Conservation (phyloP, 2,113 vertebrate genomes). For the Rhinopomastus cyanomelas region DNA sequence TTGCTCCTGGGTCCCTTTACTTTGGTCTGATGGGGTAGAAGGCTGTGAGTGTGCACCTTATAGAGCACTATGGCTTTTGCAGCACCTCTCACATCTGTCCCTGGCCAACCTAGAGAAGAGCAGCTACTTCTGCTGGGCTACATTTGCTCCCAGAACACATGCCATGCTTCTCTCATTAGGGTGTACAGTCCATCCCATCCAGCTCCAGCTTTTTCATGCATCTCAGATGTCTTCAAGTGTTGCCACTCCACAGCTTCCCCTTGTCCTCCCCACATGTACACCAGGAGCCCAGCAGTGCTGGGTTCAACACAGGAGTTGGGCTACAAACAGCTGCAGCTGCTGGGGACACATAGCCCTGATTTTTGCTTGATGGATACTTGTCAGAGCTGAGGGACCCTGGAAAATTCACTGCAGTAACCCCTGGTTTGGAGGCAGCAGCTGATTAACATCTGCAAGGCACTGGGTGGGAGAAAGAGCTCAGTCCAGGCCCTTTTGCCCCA, state of each 20-base stretch:
- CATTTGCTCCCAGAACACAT: background rate
- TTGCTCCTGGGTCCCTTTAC: background rate
- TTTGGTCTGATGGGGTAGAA: background rate
- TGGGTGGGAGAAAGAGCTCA: conserved; percentile 20
- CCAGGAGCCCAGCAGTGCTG: background rate
- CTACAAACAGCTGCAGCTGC: accelerated
- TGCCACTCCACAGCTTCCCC: background rate
- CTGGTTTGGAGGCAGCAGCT: background rate
- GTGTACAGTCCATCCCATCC: background rate
- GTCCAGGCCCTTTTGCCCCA: background rate
- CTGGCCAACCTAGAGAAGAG: background rate
- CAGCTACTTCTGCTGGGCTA: background rate
- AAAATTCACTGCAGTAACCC: background rate
- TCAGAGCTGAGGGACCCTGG: background rate
- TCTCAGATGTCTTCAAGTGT: background rate
- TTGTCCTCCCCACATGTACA: background rate
- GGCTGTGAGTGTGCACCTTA: background rate
- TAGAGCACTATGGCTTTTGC: background rate
- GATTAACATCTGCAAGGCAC: conserved; percentile 30
- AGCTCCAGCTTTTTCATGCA: background rate
- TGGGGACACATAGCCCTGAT: background rate
- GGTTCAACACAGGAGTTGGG: background rate
- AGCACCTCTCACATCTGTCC: background rate
- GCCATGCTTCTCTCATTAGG: background rate
- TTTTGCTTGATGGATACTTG: background rate